These are phyloP conservation scores for Otus scops DNA, from an alignment of 2,797 vertebrate species.

Conservation along the genomic window DNA sequence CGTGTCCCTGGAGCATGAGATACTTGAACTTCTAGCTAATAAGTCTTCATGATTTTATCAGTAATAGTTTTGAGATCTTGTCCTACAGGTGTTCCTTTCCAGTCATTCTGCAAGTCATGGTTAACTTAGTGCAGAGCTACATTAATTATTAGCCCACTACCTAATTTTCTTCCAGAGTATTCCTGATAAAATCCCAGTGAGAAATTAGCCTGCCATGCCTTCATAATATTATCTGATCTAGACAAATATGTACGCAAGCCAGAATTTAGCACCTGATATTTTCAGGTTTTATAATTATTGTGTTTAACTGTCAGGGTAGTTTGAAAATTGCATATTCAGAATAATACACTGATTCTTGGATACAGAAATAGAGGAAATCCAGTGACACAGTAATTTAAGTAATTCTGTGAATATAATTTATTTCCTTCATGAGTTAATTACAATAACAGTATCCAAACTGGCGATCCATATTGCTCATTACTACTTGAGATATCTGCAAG, in stretches of 20 bases:
- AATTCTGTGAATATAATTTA: not conserved
- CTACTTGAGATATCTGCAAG: not conserved
- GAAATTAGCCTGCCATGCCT: not conserved
- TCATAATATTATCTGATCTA: not conserved
- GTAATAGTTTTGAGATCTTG: not conserved
- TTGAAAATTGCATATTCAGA: not conserved
- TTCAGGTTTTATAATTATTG: not conserved
- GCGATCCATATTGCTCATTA: not conserved
- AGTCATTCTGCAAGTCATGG: not conserved
- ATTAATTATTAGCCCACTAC: not conserved
- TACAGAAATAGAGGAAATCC: not conserved
- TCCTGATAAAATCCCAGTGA: not conserved
- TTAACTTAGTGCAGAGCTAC: not conserved
- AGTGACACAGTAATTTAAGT: not conserved
- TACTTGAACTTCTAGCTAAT: not conserved
- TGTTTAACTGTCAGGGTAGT: not conserved
- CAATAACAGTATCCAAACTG: not conserved
- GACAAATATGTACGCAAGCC: not conserved
- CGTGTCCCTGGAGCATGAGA: not conserved
- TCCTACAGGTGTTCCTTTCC: not conserved
- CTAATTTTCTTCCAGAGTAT: not conserved
- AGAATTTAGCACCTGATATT: not conserved
- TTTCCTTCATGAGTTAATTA: not conserved
- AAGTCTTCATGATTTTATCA: not conserved
- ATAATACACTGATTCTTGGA: not conserved